Conservation (phyloP, 2,888 invertebrate genomes). For the Schrankia costaestrigalis region DNA sequence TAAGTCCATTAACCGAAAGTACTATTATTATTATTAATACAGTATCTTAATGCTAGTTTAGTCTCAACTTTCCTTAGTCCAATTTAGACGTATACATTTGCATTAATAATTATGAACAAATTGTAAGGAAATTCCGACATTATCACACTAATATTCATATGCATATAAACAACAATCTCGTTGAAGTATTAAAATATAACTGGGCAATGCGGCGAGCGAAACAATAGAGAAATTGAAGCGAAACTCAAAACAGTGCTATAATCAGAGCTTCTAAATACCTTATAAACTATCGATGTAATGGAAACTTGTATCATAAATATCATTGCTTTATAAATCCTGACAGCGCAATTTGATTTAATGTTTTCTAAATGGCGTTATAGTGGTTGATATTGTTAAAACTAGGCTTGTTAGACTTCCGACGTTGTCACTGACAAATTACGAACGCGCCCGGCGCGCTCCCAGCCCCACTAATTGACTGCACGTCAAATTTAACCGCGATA, state of each 20-base stretch:
- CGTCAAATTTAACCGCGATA: conserved; percentile 70
- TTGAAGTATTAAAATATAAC: conserved; percentile 7
- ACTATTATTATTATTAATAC: too few relatives aligned
- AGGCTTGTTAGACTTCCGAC: conserved; percentile 69
- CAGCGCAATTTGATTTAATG: conserved; percentile 37
- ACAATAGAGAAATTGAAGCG: conserved; percentile 18
- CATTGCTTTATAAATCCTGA: conserved; percentile 29
- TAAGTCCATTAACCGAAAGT: too few relatives aligned
- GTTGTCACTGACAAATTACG: conserved; percentile 76
- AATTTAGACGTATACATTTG: too few relatives aligned
- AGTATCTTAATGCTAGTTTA: too few relatives aligned
- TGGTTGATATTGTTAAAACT: conserved; percentile 49
- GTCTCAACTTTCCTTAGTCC: too few relatives aligned
- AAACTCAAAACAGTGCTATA: conserved; percentile 18
- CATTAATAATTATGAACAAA: too few relatives aligned
- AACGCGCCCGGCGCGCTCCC: conserved; percentile 49
- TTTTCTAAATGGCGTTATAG: conserved; percentile 46
- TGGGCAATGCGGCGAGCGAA: background rate
- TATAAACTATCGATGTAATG: conserved; percentile 27
- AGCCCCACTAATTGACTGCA: conserved; percentile 72
- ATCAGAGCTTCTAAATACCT: conserved; percentile 24
- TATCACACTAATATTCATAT: conserved; percentile 1
- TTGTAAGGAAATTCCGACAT: too few relatives aligned
- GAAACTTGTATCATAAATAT: conserved; percentile 32
- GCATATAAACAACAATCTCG: conserved; percentile 4